These are phyloP conservation scores for Corythaixoides concolor DNA, from an alignment of 2,113 vertebrate species.

Conservation along the genomic window DNA sequence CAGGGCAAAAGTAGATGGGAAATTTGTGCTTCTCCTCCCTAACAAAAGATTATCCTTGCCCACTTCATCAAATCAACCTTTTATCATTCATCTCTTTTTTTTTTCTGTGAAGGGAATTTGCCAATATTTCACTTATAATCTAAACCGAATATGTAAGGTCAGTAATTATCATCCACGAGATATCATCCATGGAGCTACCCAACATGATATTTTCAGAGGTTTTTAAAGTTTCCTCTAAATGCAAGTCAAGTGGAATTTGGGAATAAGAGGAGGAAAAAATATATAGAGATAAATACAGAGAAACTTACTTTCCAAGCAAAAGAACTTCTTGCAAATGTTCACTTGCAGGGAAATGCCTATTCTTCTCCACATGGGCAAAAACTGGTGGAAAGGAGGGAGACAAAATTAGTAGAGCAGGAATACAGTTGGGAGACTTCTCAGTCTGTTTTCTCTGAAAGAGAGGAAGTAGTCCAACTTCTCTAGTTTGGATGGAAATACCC, in stretches of 20 bases:
- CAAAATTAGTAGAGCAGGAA: constrained; percentile 11
- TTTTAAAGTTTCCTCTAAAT: not conserved
- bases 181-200: not conserved
- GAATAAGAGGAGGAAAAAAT: not conserved
- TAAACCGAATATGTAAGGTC: not conserved
- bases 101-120: not conserved
- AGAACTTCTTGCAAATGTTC: not conserved
- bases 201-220: not conserved
- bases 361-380: constrained; percentile 5
- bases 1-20: not conserved
- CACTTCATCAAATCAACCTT: not conserved
- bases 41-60: not conserved
- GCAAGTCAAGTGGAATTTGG: not conserved
- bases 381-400: constrained; percentile 23
- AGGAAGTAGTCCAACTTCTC: constrained; percentile 1
- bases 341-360: not conserved
- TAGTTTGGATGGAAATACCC: constrained; percentile 14
- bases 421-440: not conserved
- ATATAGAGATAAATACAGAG: not conserved
- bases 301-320: constrained; percentile 27
- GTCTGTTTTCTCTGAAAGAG: not conserved
- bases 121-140: not conserved
- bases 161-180: not conserved
- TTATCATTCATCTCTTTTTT: not conserved
- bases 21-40: not conserved